These are phyloP conservation scores for Neodontobutis hainanensis DNA, from an alignment of 2,113 vertebrate species.

Conservation along the genomic window DNA sequence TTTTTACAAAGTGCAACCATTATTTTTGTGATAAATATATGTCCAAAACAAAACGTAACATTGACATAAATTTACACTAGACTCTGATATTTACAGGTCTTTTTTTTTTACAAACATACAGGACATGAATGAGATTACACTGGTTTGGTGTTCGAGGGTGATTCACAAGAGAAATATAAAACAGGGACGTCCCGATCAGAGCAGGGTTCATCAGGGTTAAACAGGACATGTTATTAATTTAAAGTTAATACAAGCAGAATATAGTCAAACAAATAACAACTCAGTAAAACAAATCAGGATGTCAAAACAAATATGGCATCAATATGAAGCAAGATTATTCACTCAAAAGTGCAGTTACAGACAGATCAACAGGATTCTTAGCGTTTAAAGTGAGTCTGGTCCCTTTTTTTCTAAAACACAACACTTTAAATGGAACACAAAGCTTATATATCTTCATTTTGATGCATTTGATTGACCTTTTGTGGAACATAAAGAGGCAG, in stretches of 20 bases:
- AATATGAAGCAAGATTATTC: not conserved
- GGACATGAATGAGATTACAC: not conserved
- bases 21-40: not conserved
- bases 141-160: not conserved
- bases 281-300: not conserved
- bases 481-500: not conserved
- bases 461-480: not conserved
- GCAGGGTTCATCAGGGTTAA: no score
- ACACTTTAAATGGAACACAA: not conserved
- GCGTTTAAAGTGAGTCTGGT: not conserved
- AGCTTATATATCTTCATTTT: not conserved
- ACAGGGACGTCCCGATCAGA: no score
- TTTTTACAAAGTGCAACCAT: not conserved
- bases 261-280: no score
- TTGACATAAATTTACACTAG: not conserved
- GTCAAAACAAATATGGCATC: not conserved
- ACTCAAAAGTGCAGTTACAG: not conserved
- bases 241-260: no score
- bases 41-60: not conserved
- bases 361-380: not conserved
- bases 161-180: not conserved
- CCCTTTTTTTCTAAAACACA: not conserved
- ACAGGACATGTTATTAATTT: no score
- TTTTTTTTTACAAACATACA: not conserved
- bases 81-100: not conserved